Percentiles rank a stretch among this genome's conserved stretches.
These are phyloP conservation scores for Coreoperca whiteheadi DNA, from an alignment of 2,113 vertebrate genomes.

Conservation along the genomic window DNA sequence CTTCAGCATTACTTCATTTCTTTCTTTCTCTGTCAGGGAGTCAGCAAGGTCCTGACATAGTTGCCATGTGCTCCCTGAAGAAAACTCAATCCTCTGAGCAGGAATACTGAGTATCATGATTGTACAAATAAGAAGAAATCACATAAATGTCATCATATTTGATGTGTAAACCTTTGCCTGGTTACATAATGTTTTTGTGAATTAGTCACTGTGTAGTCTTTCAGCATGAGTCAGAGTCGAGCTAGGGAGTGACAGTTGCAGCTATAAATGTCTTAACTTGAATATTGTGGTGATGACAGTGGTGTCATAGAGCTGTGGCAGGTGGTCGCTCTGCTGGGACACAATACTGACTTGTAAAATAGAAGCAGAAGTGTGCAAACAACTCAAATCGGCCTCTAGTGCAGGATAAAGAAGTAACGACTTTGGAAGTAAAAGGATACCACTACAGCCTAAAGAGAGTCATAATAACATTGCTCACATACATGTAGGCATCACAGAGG, in stretches of 20 bases:
- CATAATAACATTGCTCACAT: conserved; percentile 38
- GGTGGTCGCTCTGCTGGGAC: conserved; percentile 35
- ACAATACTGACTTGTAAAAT: conserved; percentile 42
- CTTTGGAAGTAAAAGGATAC: conserved; percentile 35
- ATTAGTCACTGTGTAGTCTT: conserved; percentile 5
- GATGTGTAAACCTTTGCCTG: background rate
- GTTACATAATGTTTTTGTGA: conserved; percentile 35
- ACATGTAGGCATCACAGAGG: conserved; percentile 22
- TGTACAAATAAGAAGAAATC: conserved; percentile 8
- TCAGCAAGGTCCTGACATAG: conserved; percentile 14
- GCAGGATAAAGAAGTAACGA: conserved; percentile 40
- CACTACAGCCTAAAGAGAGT: conserved; percentile 25
- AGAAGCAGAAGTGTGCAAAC: conserved; percentile 44
- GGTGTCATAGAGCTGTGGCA: conserved; percentile 4
- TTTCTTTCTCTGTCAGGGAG: conserved; percentile 31
- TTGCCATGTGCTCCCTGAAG: conserved; percentile 14
- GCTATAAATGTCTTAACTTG: conserved; percentile 39
- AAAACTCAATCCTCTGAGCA: background rate
- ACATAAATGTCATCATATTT: conserved; percentile 8
- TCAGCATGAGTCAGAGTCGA: conserved; percentile 3
- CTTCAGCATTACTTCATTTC: conserved; percentile 30
- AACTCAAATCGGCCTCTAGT: conserved; percentile 33
- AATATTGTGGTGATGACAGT: conserved; percentile 35
- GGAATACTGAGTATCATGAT: background rate
- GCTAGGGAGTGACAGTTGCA: conserved; percentile 15